Conservation (phyloP, 2,113 vertebrate genomes). For the Oceanites oceanicus region DNA sequence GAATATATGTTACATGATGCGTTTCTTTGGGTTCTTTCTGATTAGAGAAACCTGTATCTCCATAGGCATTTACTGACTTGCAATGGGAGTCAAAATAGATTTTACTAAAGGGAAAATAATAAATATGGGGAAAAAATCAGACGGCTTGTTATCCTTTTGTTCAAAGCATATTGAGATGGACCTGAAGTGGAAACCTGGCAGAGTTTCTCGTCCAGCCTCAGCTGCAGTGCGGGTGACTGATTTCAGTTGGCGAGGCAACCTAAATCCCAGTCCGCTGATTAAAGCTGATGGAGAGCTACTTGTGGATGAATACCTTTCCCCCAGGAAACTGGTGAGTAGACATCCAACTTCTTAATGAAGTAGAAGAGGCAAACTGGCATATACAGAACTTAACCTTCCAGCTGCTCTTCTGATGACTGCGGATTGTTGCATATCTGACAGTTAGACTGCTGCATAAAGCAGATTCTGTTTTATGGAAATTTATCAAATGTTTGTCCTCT, state of each 20-base stretch:
- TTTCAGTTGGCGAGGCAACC: conserved; percentile 70
- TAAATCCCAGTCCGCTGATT: conserved; percentile 77
- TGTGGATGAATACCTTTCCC: conserved; percentile 77
- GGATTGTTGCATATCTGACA: background rate
- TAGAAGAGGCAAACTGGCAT: background rate
- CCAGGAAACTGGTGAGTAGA: conserved; percentile 81
- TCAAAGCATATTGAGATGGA: conserved; percentile 61
- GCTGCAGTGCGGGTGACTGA: conserved; percentile 77
- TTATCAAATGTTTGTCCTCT: background rate
- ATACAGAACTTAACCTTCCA: background rate
- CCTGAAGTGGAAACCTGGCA: conserved; percentile 24
- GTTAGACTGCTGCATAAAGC: background rate
- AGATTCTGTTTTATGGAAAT: background rate
- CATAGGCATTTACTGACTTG: background rate
- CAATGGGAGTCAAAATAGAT: background rate
- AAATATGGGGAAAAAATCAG: background rate
- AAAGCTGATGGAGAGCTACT: conserved; percentile 53
- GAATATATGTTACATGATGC: rapidly evolving
- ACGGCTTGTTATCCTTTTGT: background rate
- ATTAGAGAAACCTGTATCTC: background rate
- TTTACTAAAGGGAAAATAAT: background rate
- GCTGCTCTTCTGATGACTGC: background rate
- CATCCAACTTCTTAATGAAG: background rate
- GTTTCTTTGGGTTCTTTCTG: background rate
- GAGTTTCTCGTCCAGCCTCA: conserved; percentile 30